Conservation (phyloP, 35 echinoderm and acorn worm species). For the Stichopus chloronotus region DNA sequence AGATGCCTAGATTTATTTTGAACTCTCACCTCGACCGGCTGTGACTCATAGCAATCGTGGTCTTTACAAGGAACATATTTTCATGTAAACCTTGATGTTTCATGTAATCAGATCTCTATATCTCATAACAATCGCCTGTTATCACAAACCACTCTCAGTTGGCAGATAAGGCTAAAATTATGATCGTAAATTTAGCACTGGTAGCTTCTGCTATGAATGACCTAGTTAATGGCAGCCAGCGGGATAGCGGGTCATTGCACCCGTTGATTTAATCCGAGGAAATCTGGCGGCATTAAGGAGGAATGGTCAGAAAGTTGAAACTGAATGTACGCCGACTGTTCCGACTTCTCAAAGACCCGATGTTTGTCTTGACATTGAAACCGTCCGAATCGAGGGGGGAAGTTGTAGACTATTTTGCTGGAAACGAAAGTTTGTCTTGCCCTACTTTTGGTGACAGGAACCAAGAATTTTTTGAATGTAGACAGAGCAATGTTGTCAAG, state of each 20-base stretch:
- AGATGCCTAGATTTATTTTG: no score
- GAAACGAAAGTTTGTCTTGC: background rate
- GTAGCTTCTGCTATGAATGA: background rate
- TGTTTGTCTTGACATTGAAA: background rate
- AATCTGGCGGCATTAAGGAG: background rate
- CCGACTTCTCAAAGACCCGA: background rate
- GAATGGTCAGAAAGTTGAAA: background rate
- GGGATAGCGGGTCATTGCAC: background rate
- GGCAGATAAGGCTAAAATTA: background rate
- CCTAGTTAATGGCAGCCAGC: background rate
- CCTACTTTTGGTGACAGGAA: background rate
- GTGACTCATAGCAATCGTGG: no score
- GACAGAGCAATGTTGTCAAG: no score
- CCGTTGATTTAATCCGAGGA: background rate
- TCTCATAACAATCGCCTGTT: background rate
- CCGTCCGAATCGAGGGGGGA: background rate
- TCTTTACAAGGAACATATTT: no score
- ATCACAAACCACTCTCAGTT: background rate
- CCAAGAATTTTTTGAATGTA: no score
- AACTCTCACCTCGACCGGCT: no score
- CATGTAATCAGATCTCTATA: background rate
- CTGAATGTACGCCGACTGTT: background rate
- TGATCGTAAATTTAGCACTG: background rate
- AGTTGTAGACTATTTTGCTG: background rate
- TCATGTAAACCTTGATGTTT: background rate